These are phyloP conservation scores for Crossaster papposus DNA, from an alignment of 53 echinoderm and acorn worm species.

Conservation along the genomic window DNA sequence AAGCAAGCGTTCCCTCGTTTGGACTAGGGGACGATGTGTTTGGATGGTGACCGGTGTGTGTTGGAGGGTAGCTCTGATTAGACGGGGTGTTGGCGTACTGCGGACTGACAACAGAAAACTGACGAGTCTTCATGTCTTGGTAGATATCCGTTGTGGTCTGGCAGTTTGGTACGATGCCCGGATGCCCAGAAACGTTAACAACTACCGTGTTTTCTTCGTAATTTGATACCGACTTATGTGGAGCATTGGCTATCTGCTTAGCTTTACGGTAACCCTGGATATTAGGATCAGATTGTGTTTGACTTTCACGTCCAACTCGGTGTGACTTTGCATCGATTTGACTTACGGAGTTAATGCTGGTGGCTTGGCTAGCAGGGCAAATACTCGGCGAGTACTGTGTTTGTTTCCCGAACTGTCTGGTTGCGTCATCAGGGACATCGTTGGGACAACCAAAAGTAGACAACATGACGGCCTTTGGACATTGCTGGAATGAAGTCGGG, in stretches of 20 bases:
- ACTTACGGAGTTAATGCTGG: background rate
- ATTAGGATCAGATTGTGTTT: background rate
- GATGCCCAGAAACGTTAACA: background rate
- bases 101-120: constrained; percentile 30
- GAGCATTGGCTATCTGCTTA: too few relatives aligned
- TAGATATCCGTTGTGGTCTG: background rate
- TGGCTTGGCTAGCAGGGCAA: background rate
- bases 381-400: background rate
- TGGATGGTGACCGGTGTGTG: background rate
- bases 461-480: background rate
- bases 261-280: background rate
- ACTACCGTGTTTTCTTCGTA: background rate
- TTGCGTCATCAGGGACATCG: background rate
- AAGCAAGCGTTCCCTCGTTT: constrained; percentile 10
- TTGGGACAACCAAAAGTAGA: background rate
- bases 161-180: background rate
- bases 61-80: background rate
- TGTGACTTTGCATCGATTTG: background rate
- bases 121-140: constrained; percentile 1
- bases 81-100: constrained; percentile 29
- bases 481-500: background rate
- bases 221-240: background rate
- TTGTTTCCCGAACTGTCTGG: background rate
- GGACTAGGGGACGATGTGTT: background rate
- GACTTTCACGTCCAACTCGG: background rate